Conservation (phyloP, 2,113 vertebrate genomes). For the Ibidorhyncha struthersii region DNA sequence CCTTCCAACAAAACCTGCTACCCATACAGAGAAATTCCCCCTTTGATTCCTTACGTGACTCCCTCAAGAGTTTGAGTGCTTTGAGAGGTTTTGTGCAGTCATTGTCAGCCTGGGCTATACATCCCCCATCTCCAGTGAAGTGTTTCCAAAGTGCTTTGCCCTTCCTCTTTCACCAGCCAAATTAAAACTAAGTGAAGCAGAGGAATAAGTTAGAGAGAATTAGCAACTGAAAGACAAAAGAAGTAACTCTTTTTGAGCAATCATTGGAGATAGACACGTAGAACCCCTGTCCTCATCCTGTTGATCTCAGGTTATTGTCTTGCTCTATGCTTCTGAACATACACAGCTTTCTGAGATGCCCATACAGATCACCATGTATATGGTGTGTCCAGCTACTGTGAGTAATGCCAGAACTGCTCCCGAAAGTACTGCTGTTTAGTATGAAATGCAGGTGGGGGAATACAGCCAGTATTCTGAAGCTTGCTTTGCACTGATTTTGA, state of each 20-base stretch:
- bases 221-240: neutral
- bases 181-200: neutral
- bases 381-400: neutral
- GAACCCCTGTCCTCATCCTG: neutral
- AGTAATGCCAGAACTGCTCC: neutral
- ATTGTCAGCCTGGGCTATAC: neutral
- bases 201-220: neutral
- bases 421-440: neutral
- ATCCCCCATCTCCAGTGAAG: neutral
- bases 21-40: neutral
- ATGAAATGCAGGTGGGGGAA: neutral
- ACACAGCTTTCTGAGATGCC: neutral
- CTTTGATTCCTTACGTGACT: neutral
- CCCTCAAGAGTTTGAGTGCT: neutral
- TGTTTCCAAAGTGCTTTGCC: neutral
- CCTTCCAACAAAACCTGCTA: neutral
- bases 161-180: neutral
- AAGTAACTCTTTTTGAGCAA: neutral
- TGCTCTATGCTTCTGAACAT: neutral
- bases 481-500: neutral
- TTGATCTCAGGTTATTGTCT: neutral
- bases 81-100: neutral
- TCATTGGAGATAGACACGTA: neutral
- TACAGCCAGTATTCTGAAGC: neutral
- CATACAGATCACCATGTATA: neutral